Conservation (phyloP, 2,113 vertebrate species). For the Brachypodius melanocephalos region DNA sequence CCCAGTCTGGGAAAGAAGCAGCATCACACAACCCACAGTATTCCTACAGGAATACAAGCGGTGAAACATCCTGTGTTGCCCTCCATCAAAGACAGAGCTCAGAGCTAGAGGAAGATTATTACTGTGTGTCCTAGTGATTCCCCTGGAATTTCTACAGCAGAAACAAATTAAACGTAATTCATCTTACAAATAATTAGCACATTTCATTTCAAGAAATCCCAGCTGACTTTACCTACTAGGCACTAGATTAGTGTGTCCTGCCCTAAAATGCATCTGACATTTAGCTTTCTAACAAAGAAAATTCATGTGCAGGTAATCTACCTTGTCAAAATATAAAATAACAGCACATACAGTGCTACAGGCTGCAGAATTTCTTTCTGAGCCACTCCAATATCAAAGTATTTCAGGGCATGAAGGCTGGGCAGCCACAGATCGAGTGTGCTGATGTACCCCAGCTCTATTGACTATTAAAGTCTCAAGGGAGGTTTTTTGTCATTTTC, state of each 20-base stretch:
- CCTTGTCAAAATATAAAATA: background rate
- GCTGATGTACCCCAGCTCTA: background rate
- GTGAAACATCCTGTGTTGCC: background rate
- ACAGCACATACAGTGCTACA: background rate
- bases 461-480: background rate
- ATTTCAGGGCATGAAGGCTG: background rate
- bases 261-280: background rate
- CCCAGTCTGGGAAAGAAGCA: background rate
- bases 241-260: constrained; percentile 14
- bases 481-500: background rate
- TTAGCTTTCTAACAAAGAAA: constrained; percentile 48
- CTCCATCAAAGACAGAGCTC: background rate
- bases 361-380: background rate
- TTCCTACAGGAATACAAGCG: background rate
- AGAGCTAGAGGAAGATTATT: background rate
- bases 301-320: background rate
- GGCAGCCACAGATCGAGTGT: background rate
- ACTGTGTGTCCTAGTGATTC: background rate
- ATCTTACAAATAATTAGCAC: constrained; percentile 55
- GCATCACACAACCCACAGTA: fast-evolving
- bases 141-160: constrained; percentile 34
- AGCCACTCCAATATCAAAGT: background rate
- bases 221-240: constrained; percentile 31
- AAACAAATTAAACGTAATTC: constrained; percentile 24
- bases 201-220: constrained; percentile 54